A percentile compares a stretch with the other conserved stretches of the same genome.
phyloP scores from a whole-genome alignment of 2,888 invertebrate species.

The Tuberolachnus salignus region DNA sequence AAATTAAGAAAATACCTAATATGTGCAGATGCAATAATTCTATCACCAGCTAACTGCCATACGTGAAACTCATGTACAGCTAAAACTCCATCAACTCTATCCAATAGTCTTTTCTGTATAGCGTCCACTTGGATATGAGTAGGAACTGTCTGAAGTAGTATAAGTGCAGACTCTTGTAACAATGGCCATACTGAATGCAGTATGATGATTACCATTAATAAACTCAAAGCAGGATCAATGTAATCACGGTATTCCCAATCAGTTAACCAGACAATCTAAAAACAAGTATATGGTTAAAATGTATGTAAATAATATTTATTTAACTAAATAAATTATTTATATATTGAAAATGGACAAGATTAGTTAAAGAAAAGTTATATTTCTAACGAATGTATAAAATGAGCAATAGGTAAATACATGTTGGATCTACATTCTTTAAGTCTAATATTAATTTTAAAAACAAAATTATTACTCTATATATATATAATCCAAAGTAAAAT shows the following conservation, averaged over 20 bases:
- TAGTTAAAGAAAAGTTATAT: too few species aligned
- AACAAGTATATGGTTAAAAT: slow-evolving; percentile 51
- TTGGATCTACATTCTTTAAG: background rate
- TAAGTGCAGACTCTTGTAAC: slow-evolving; percentile 90
- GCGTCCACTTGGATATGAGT: slow-evolving; percentile 90
- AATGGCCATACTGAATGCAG: slow-evolving; percentile 90
- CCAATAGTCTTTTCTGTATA: slow-evolving; percentile 83
- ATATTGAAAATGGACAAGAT: too few species aligned
- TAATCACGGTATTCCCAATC: slow-evolving; percentile 71
- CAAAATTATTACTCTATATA: background rate
- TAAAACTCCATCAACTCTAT: slow-evolving; percentile 90
- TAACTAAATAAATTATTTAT: too few species aligned
- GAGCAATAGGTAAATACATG: background rate
- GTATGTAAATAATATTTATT: too few species aligned
- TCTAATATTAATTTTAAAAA: background rate
- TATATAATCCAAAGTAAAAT: background rate
- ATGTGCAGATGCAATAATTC: slow-evolving; percentile 96
- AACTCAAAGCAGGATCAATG: slow-evolving; percentile 92
- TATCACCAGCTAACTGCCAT: slow-evolving; percentile 96
- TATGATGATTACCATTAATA: slow-evolving; percentile 85
- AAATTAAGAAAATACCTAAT: slow-evolving; percentile 72
- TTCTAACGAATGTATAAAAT: background rate
- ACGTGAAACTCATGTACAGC: slow-evolving; percentile 98
- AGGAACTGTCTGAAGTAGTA: slow-evolving; percentile 96
- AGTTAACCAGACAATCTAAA: slow-evolving; percentile 65